Evolutionary conservation across 2,113 vertebrate genomes (phyloP).

Genomic region (Acinonyx jubatus): DNA sequence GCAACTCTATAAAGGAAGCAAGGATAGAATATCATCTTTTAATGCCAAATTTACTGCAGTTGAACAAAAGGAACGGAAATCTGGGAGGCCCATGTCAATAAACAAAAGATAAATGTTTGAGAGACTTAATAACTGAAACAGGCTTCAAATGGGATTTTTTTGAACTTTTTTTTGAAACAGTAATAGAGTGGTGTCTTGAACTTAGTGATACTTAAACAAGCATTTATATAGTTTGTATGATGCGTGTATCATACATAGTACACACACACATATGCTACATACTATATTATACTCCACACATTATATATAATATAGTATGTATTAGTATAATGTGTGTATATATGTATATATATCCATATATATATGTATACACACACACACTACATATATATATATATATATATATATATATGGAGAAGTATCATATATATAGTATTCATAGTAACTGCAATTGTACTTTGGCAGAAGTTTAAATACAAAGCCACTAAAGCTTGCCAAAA

Average conservation of each 20-base stretch:
- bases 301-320: neutral
- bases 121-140: constrained; percentile 32
- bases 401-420: neutral
- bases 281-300: neutral
- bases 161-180: neutral
- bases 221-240: neutral
- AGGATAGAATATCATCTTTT: constrained; percentile 55
- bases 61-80: constrained; percentile 72
- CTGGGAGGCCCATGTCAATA: constrained; percentile 64
- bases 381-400: too few relatives aligned
- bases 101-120: constrained; percentile 69
- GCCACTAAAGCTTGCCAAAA: neutral
- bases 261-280: neutral
- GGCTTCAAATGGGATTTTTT: constrained; percentile 49
- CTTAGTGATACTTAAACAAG: neutral
- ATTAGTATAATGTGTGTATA: neutral
- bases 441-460: neutral
- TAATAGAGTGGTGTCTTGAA: neutral
- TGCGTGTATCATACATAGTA: neutral
- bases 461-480: neutral
- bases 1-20: constrained; percentile 64
- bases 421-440: neutral
- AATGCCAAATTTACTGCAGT: constrained; percentile 57
- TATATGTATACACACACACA: neutral
- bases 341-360: neutral